Evolutionary conservation across 2,113 vertebrate genomes (phyloP), one percentile per base, ranked within the genome.

Genomic region (Promerops cafer): DNA sequence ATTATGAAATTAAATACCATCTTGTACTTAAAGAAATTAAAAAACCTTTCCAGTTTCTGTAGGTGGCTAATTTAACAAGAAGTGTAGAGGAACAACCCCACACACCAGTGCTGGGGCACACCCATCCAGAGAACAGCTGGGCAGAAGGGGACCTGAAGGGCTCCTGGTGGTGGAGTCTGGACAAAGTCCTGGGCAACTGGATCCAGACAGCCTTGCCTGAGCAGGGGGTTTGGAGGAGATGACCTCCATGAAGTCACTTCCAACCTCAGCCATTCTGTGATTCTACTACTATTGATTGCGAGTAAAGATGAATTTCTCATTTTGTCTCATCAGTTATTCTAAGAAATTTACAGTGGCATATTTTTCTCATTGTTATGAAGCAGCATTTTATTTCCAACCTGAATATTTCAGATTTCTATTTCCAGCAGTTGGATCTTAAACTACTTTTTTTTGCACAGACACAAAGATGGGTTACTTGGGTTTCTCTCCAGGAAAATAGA

Each of bases 401-500:
- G 54, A 94, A 16, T 63, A 74, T 53, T 61, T 75, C 23, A 64
- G n/a, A 81, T 68, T 70, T 84, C 47, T 83, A 44, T 83, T 96
- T 93, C 19, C 56, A 91, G 50, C 19, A 83, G 45, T 11, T 91
- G 37, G n/a, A 79, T 84, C 40, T 82, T 87, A 17, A 83, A 52
- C 16, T 66, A 1, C 11, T 44, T 69, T 89, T 72, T 83, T 71
- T 44, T 27, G 6, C 50, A 45, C 57, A 90, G 71, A 93, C 37
- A 86, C 18, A 59, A 90, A 75, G 47, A 90, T 3, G 16, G n/a
- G 53, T 75, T 90, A 75, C 52, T 65, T 1, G 5, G 37, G 56
- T 84, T 89, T 84, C 82, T 92, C 61, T 78, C 56, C 90, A 83
- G 63, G 76, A 95, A 88, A 93, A 86, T 30, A 76, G 50, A 93